Evolutionary conservation across 2,797 vertebrate genomes (phyloP).

Genomic region (Hippoglossus hippoglossus): DNA sequence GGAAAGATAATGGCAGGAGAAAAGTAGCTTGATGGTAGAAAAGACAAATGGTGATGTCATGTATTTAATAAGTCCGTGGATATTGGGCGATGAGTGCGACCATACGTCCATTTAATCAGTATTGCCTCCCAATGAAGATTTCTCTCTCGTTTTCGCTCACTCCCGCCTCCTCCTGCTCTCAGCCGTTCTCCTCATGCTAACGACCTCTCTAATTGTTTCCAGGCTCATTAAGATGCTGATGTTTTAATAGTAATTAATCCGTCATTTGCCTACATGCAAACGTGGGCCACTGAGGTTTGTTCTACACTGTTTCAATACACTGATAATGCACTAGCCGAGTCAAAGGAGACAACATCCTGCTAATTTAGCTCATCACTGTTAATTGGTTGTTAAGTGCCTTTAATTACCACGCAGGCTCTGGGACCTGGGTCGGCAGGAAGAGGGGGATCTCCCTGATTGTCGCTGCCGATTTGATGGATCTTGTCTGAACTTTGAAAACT

Average conservation of each 20-base stretch:
- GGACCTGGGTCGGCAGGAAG: slow-evolving; percentile 72
- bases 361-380: slow-evolving; percentile 85
- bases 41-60: slow-evolving; percentile 82
- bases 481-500: slow-evolving; percentile 72
- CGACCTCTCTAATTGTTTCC: slow-evolving; percentile 83
- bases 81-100: slow-evolving; percentile 81
- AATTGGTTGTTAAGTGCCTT: slow-evolving; percentile 85
- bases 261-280: slow-evolving; percentile 84
- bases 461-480: slow-evolving; percentile 66
- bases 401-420: slow-evolving; percentile 81
- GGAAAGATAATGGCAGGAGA: slow-evolving; percentile 68
- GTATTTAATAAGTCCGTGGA: slow-evolving; percentile 82
- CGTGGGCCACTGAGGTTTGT: slow-evolving; percentile 80
- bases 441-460: slow-evolving; percentile 52
- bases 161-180: slow-evolving; percentile 58
- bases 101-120: slow-evolving; percentile 83
- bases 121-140: slow-evolving; percentile 83
- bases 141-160: slow-evolving; percentile 70
- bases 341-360: slow-evolving; percentile 80
- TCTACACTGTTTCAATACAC: slow-evolving; percentile 73
- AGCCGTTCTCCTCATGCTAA: slow-evolving; percentile 73
- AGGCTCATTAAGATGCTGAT: slow-evolving; percentile 82
- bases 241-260: slow-evolving; percentile 86
- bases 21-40: slow-evolving; percentile 75
- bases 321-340: slow-evolving; percentile 76